Evolutionary conservation across 2,113 vertebrate species (phyloP), one percentile per base, ranked within the genome.

Genomic region (Neodontobutis hainanensis): DNA sequence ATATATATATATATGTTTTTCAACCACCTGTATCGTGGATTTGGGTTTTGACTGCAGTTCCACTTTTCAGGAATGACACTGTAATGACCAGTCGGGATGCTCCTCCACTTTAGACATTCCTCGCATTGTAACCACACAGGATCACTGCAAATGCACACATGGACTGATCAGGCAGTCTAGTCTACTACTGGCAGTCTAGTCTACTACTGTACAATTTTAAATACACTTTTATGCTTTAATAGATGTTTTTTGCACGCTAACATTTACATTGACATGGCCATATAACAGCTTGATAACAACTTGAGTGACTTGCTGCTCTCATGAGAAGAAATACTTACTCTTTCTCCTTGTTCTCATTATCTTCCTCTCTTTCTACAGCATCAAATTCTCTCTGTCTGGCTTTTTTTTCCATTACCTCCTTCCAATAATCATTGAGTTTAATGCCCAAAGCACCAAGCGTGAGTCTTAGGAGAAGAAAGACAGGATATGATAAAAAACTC

Each of bases 341-440:
- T 0, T 75, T 74, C 5, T 59, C 11, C 45, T 43, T 53, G 11
- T 69, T 60, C 0, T 61, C 60, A 6, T 74, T 55, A 15, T 77
- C 12, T 15, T 38, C 47, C 14, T 73, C 75, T 61, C n/a, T 84
- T 5, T 88, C 76, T 8, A 82, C 5, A 27, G 89, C 85, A 34
- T 70, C 75, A 52, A 84, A 85, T 59, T 78, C 87, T 70, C 82
- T 76, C 70, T 91, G 89, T 79, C 82, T 90, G 12, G 82, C 78
- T 70, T 75, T 90, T 73, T 91, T 92, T 56, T 87, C 85, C 6
- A 76, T 88, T 73, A 93, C 91, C 49, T 86, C 92, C n/a, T 87
- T 92, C 93, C 92, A 95, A 82, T 91, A 94, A 74, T 90, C 89
- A 10, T 93, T 94, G 52, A 95, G 92, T 75, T 95, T 95, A 61